Conservation (phyloP, 2,797 vertebrate genomes). For the Distichodus sexfasciatus region DNA sequence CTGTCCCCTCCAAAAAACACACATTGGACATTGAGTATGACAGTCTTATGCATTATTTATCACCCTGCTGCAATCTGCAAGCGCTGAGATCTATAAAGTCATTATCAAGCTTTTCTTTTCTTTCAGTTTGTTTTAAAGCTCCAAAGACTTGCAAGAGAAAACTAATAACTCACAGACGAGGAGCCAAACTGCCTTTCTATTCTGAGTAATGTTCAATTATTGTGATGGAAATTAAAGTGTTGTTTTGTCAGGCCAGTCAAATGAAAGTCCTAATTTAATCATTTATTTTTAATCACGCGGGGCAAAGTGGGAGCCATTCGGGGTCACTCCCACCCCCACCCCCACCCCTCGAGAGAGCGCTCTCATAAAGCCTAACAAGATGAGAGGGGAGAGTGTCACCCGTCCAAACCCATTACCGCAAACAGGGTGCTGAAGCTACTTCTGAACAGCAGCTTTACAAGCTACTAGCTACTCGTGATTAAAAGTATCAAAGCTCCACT, state of each 20-base stretch:
- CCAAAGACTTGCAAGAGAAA: background rate
- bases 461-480: too few species aligned
- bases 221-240: slow-evolving; percentile 13
- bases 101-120: background rate
- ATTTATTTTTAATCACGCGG: slow-evolving; percentile 28
- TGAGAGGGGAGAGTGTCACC: background rate
- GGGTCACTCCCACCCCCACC: background rate
- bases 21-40: too few species aligned
- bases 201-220: background rate
- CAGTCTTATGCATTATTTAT: too few species aligned
- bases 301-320: background rate
- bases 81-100: background rate
- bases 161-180: background rate
- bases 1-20: too few species aligned
- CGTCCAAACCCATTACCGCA: background rate
- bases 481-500: too few species aligned
- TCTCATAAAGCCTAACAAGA: background rate
- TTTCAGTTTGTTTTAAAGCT: too few species aligned
- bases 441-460: too few species aligned
- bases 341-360: background rate
- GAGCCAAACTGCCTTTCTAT: background rate
- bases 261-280: slow-evolving; percentile 32
- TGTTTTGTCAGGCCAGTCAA: slow-evolving; percentile 5
- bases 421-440: too few species aligned
- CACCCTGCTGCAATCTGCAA: too few species aligned